Evolutionary conservation across 2,797 vertebrate genomes (phyloP).

Genomic region (Brachymystax lenok): DNA sequence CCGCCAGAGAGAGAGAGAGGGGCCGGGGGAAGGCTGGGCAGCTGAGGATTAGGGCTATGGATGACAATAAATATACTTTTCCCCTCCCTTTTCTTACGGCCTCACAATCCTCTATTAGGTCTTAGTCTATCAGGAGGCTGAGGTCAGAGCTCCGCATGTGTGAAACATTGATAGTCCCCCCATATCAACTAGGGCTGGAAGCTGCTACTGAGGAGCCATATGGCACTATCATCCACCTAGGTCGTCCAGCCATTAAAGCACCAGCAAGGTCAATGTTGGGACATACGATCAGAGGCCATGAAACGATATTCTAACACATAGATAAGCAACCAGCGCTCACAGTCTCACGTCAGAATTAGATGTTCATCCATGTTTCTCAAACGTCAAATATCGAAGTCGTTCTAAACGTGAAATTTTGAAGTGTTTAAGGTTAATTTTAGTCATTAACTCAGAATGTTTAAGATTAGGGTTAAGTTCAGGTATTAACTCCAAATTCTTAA

Average conservation of each 20-base stretch:
- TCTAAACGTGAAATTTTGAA: too few relatives aligned
- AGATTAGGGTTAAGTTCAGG: too few relatives aligned
- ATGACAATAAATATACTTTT: not conserved
- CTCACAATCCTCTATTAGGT: conserved; percentile 11
- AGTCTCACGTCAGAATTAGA: too few relatives aligned
- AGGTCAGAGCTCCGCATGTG: not conserved
- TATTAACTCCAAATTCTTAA: too few relatives aligned
- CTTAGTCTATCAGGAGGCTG: too few relatives aligned
- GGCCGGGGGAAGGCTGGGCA: not conserved
- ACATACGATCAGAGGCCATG: not conserved
- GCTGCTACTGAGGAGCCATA: not conserved
- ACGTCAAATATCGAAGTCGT: too few relatives aligned
- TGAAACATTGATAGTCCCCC: conserved; percentile 1
- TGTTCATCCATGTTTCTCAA: too few relatives aligned
- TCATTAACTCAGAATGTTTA: too few relatives aligned
- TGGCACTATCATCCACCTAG: not conserved
- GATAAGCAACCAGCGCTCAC: not conserved
- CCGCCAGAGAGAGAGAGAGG: not conserved
- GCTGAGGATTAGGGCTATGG: not conserved
- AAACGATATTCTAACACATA: not conserved
- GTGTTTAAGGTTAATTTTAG: too few relatives aligned
- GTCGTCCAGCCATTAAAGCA: not conserved
- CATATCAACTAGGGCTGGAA: not conserved
- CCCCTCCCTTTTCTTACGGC: not conserved
- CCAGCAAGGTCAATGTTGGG: not conserved